Conservation (phyloP, 1,140 invertebrate genomes). For the Drosophila paulistorum region DNA sequence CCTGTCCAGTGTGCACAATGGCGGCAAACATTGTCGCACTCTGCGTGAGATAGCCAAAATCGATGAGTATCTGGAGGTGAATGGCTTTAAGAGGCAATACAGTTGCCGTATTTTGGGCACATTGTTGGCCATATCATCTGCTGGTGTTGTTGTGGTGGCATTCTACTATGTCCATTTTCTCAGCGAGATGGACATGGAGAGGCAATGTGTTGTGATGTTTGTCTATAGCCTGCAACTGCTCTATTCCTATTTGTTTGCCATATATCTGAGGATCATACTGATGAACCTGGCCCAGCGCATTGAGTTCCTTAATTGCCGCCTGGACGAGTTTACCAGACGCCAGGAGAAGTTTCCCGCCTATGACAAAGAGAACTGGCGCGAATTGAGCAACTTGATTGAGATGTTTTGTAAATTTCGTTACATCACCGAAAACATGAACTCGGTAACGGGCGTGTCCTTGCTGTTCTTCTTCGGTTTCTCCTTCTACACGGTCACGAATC, state of each 20-base stretch:
- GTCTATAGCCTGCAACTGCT: conserved; percentile 62
- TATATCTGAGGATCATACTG: conserved; percentile 56
- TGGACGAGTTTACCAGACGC: conserved; percentile 46
- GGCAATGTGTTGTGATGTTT: conserved; percentile 39
- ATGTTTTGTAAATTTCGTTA: conserved; percentile 70
- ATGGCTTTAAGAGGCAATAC: conserved; percentile 45
- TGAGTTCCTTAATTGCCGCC: conserved; percentile 48
- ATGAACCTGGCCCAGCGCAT: conserved; percentile 51
- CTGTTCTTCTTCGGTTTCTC: conserved; percentile 69
- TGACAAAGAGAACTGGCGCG: conserved; percentile 55
- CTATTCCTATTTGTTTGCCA: conserved; percentile 57
- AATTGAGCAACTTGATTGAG: conserved; percentile 66
- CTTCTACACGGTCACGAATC: conserved; percentile 72
- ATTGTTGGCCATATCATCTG: conserved; percentile 24
- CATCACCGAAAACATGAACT: conserved; percentile 66
- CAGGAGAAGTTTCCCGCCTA: conserved; percentile 20
- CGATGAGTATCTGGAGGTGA: conserved; percentile 51
- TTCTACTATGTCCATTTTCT: conserved; percentile 62
- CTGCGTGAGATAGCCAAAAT: conserved; percentile 53
- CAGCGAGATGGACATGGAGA: conserved; percentile 31
- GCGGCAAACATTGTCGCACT: conserved; percentile 48
- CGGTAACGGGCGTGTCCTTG: conserved; percentile 53
- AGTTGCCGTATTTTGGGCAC: conserved; percentile 43
- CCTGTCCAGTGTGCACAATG: conserved; percentile 48
- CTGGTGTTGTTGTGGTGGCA: conserved; percentile 52